A percentile compares a stretch with the other conserved stretches of the same genome.
These are phyloP conservation scores for Phylloscopus collybita DNA, from an alignment of 2,797 vertebrate genomes.

Conservation along the genomic window DNA sequence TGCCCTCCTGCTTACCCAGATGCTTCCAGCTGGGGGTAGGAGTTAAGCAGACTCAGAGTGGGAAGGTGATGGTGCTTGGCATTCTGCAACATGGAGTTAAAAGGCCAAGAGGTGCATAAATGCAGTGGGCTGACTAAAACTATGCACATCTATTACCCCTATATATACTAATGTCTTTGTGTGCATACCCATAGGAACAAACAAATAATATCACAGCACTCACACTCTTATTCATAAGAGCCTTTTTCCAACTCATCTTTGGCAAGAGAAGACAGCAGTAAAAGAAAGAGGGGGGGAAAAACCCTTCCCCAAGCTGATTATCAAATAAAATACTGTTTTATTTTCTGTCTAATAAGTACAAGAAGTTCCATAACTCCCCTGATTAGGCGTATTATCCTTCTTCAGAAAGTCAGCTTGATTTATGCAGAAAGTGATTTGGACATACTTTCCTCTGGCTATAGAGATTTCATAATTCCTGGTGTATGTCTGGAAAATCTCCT, in stretches of 20 bases:
- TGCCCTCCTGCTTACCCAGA: constrained; percentile 72
- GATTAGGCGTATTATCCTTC: constrained; percentile 90
- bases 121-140: constrained; percentile 54
- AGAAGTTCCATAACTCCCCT: constrained; percentile 90
- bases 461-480: constrained; percentile 96
- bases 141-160: not conserved
- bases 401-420: constrained; percentile 89
- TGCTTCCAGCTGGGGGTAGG: constrained; percentile 79
- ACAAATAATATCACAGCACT: constrained; percentile 73
- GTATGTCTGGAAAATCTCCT: constrained; percentile 96
- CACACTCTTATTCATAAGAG: constrained; percentile 80
- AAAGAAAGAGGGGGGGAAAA: constrained; percentile 51
- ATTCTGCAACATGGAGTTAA: constrained; percentile 21
- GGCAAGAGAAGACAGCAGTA: constrained; percentile 80
- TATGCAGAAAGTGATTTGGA: constrained; percentile 88
- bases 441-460: constrained; percentile 87
- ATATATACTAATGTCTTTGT: not conserved
- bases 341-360: constrained; percentile 96
- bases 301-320: constrained; percentile 82
- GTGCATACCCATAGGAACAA: constrained; percentile 64
- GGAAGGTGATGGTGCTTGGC: not conserved
- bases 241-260: constrained; percentile 71
- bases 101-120: constrained; percentile 75
- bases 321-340: constrained; percentile 91
- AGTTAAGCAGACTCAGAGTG: constrained; percentile 65